These are phyloP conservation scores for Caenorhabditis afra DNA, from an alignment of 2,888 invertebrate species.

Conservation along the genomic window DNA sequence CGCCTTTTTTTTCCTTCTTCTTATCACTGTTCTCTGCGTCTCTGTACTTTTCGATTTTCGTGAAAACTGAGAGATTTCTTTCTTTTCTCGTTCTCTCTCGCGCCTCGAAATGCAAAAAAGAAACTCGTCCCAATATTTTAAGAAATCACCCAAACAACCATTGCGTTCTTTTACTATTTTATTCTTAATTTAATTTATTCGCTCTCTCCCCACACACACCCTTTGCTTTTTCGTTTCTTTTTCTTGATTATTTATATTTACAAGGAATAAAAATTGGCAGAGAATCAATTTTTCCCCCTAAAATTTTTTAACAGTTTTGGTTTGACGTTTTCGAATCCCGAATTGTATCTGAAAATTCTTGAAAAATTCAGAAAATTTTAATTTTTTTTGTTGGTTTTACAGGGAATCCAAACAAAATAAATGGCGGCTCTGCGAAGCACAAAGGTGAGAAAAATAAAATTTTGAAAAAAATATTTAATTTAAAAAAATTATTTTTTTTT, in stretches of 20 bases:
- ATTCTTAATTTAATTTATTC: no score
- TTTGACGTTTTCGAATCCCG: not conserved
- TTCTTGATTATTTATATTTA: no score
- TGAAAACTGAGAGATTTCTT: not conserved
- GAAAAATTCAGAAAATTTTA: not conserved
- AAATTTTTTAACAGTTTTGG: not conserved
- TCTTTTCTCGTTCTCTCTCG: not conserved
- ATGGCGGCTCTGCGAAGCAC: constrained; percentile 50
- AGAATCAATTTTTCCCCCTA: no score
- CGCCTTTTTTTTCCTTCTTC: not conserved
- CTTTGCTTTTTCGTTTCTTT: no score
- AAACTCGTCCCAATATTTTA: no score
- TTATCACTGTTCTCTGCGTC: no score
- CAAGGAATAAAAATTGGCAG: no score
- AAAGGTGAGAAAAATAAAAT: constrained; percentile 31
- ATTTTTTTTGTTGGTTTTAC: constrained; percentile 9
- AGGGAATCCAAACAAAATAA: constrained; percentile 9
- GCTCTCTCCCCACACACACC: no score
- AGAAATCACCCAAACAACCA: no score
- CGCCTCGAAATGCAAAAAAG: no score
- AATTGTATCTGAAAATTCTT: not conserved
- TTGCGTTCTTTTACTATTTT: no score
- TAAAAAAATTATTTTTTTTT: not conserved
- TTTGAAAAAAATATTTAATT: not conserved
- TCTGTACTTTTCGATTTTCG: not conserved